These are phyloP conservation scores for Medauroidea extradentata DNA, from an alignment of 1,140 invertebrate species.

Conservation along the genomic window DNA sequence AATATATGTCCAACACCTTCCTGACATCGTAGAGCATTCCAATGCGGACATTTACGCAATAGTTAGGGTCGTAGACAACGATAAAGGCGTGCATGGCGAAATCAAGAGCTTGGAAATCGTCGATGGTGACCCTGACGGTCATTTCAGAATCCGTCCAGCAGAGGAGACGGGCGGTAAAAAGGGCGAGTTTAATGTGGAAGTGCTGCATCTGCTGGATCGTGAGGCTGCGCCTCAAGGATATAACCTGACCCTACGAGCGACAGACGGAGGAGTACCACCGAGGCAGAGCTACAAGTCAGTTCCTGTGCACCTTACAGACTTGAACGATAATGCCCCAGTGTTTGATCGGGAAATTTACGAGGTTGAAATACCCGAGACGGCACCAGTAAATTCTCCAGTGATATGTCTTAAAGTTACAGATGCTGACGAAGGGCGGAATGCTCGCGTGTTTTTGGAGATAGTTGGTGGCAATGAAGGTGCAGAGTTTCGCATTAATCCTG, in stretches of 20 bases:
- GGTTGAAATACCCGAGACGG: conserved; percentile 80
- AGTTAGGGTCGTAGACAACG: conserved; percentile 75
- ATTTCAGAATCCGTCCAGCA: conserved; percentile 69
- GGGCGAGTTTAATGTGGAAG: conserved; percentile 71
- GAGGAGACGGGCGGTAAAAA: conserved; percentile 39
- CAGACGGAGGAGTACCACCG: conserved; percentile 76
- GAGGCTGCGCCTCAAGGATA: conserved; percentile 72
- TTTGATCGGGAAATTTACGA: conserved; percentile 87
- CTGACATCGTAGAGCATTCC: conserved; percentile 77
- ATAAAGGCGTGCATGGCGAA: conserved; percentile 76
- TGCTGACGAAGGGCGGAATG: conserved; percentile 75
- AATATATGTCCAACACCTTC: conserved; percentile 72
- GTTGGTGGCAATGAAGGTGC: conserved; percentile 87
- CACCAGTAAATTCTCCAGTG: conserved; percentile 82
- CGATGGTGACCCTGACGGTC: conserved; percentile 80
- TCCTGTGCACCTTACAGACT: conserved; percentile 70
- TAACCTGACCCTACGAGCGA: conserved; percentile 80
- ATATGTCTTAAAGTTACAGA: conserved; percentile 82
- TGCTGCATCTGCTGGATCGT: conserved; percentile 70
- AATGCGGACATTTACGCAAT: conserved; percentile 87
- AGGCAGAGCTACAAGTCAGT: conserved; percentile 68
- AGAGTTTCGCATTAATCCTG: conserved; percentile 81
- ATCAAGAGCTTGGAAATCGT: conserved; percentile 81
- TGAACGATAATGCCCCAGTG: conserved; percentile 81
- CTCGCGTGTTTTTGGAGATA: conserved; percentile 80